Base-by-base conservation (phyloP, 2,113 vertebrate genomes). In the Chascanopsetta lugubris region DNA sequence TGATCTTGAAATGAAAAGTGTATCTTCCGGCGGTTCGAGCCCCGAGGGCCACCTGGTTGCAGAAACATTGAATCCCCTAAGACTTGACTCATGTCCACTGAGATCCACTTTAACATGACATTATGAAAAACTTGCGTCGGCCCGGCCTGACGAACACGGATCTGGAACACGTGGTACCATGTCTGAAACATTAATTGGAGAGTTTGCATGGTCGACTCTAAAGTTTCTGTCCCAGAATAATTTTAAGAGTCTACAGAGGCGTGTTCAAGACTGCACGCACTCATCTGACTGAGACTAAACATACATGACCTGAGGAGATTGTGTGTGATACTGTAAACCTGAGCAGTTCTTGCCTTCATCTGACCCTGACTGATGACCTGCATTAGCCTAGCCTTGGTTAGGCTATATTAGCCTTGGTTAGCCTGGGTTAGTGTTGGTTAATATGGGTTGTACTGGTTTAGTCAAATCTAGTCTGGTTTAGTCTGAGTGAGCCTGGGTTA, bases 51-150 rank as follows among this genome's bases (percentile, higher is more conserved):
- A 70, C 76, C 79, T 76, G 73, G 26, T 42, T 70, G 34, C 3
- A 25, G 47, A 73, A 89, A 91, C 90, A 91, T 34, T 21, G 42
- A 81, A 88, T 83, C 56, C 62, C 84, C 88, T 91, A 91, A 85
- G 75, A 45, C 78, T 61, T 69, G 55, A 75, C 38, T 29, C 18
- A 5, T 57, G 77, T 83, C 73, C 77, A 26, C 48, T 13, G 32
- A 45, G 57, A 48, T 76, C 75, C 72, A 54, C 55, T 64, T 70
- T 36, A n/a, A 79, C 74, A 25, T 50, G 63, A 78, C 75, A 84
- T 76, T 82, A n/a, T n/a, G n/a, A n/a, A n/a, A n/a, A n/a, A n/a
- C n/a, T n/a, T n/a, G n/a, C n/a, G n/a, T n/a, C n/a, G n/a, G n/a
- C n/a, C n/a, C n/a, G n/a, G n/a, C n/a, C n/a, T n/a, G n/a, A n/a